phyloP scores from a whole-genome alignment of 2,888 invertebrate species.

The Phorcus lineatus region DNA sequence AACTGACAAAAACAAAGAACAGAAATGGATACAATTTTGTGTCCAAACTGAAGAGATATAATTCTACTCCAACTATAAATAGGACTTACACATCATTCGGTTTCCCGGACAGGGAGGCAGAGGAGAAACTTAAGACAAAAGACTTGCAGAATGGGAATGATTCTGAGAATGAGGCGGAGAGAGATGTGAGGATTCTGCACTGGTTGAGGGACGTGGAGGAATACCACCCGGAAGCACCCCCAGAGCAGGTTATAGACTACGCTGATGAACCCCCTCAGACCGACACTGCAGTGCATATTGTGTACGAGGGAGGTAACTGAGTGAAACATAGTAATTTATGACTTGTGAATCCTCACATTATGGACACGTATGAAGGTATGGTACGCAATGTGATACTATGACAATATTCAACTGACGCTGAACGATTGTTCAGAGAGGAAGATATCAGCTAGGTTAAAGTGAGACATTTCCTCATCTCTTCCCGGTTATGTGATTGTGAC shows the following conservation, averaged over 20 bases:
- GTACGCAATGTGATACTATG: too few species aligned
- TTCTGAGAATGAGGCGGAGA: slow-evolving; percentile 32
- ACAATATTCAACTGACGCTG: too few species aligned
- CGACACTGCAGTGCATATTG: slow-evolving; percentile 60
- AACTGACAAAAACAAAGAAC: background rate
- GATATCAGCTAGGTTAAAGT: too few species aligned
- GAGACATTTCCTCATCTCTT: too few species aligned
- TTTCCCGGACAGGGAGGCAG: background rate
- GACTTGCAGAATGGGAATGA: slow-evolving; percentile 11
- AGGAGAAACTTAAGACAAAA: background rate
- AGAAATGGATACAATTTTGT: background rate
- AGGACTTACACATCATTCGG: background rate
- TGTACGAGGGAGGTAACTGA: slow-evolving; percentile 47
- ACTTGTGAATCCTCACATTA: background rate
- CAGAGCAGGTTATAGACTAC: slow-evolving; percentile 45
- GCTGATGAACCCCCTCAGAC: slow-evolving; percentile 54
- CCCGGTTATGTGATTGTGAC: too few species aligned
- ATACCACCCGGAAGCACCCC: slow-evolving; percentile 37
- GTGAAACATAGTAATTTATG: background rate
- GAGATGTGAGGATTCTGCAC: slow-evolving; percentile 34
- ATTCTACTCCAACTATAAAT: background rate
- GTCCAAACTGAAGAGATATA: background rate
- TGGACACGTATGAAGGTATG: background rate
- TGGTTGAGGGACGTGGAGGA: slow-evolving; percentile 47
- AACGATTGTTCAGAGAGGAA: too few species aligned